Evolutionary conservation across 2,113 vertebrate genomes (phyloP), one percentile per base, ranked within the genome.

Genomic region (Oncorhynchus nerka): DNA sequence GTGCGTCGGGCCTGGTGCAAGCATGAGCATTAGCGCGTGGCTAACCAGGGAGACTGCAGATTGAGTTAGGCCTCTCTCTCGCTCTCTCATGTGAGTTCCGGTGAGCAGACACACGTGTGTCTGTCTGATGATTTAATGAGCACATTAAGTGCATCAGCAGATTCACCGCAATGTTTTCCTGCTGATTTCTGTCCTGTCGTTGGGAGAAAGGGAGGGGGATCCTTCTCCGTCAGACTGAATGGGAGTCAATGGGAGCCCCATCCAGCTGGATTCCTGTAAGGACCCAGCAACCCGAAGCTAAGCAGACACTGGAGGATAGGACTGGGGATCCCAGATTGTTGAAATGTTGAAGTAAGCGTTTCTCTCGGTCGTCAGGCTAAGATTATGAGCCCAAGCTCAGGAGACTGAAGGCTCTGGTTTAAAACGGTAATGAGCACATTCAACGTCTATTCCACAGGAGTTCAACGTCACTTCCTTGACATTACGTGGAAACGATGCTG

Each of bases 11-110:
- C 34, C 7, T 39, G 34, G 7, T 39, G 34, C 34, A 39, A 7
- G 34, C 1, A 45, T 45, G 9, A 45, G 85, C 83, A 81, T 80
- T 16, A 15, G 49, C 13, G 83, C 85, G 88, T 79, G 85, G 90
- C 86, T 90, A 89, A 89, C 86, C 82, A 79, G 86, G 67, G 81
- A 85, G 83, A 74, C 86, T 86, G 86, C 83, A 84, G 84, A 91
- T 89, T 88, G 80, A 87, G 90, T 89, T 89, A 45, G 39, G 39
- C 39, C 39, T 11, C 39, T 45, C 9, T 32, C 30, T 30, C 24
- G 1, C 30, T 45, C 83, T 77, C 84, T 86, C 81, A 77, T 84
- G 79, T 79, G 83, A 83, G 68, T 70, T 73, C 11, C 77, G 78
- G 79, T 76, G 79, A 87, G 77, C 73, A 71, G 79, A 79, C 88